Evolutionary conservation across 1,140 invertebrate species (phyloP).

Genomic region (Epicauta chinensis): DNA sequence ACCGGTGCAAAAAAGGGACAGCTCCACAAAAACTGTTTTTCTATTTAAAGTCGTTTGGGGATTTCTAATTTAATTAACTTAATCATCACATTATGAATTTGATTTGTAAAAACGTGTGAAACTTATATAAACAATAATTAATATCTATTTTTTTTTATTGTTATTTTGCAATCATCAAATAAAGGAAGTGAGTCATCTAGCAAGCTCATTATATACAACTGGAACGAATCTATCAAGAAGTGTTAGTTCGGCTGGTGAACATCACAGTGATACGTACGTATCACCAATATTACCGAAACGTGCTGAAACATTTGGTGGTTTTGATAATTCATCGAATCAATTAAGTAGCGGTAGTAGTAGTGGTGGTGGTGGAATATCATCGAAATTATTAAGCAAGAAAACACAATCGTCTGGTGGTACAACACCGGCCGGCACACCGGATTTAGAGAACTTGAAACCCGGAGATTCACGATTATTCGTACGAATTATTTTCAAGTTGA

Average conservation of each 20-base stretch:
- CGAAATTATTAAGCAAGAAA: conserved; percentile 39
- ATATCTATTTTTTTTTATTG: too few relatives aligned
- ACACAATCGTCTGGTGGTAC: conserved; percentile 29
- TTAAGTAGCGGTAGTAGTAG: too few relatives aligned
- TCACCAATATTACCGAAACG: conserved; percentile 79
- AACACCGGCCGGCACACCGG: conserved; percentile 35
- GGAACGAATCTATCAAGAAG: conserved; percentile 77
- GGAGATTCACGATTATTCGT: conserved; percentile 40
- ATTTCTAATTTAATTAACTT: too few relatives aligned
- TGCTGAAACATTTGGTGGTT: conserved; percentile 92
- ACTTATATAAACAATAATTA: too few relatives aligned
- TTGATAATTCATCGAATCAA: conserved; percentile 62
- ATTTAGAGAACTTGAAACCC: conserved; percentile 39
- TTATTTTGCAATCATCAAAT: too few relatives aligned
- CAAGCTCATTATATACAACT: conserved; percentile 62
- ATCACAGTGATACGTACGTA: conserved; percentile 74
- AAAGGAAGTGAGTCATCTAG: conserved; percentile 64
- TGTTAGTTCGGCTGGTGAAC: conserved; percentile 86
- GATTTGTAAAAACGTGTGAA: too few relatives aligned
- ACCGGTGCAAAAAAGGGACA: too few relatives aligned
- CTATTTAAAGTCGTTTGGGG: too few relatives aligned
- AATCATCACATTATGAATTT: too few relatives aligned
- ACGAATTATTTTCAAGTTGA: conserved; percentile 16
- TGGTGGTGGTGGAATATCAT: conserved; percentile 13
- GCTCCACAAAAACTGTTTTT: too few relatives aligned